A percentile compares a stretch with the other conserved stretches of the same genome.
Evolutionary conservation across 2,797 vertebrate species (phyloP).

Genomic region (Xyrichtys novacula): DNA sequence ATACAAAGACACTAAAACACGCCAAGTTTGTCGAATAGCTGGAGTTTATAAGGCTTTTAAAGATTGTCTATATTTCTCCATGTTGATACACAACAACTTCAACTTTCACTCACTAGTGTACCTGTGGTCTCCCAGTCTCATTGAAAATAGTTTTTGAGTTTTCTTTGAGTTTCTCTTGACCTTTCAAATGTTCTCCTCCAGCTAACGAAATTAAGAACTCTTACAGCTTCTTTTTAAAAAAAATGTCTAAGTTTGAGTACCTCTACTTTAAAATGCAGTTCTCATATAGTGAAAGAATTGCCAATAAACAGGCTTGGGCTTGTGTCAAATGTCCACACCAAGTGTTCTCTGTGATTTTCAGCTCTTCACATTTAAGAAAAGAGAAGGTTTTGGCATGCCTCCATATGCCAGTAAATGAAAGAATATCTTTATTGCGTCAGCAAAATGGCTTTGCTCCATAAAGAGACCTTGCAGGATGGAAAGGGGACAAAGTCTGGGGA

Average conservation of each 20-base stretch:
- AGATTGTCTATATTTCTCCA: too few relatives aligned
- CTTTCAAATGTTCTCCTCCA: too few relatives aligned
- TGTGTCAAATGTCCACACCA: slow-evolving; percentile 5
- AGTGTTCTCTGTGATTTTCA: slow-evolving; percentile 10
- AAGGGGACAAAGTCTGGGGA: slow-evolving; percentile 42
- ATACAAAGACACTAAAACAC: too few relatives aligned
- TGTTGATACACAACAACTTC: too few relatives aligned
- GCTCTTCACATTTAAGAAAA: slow-evolving; percentile 27
- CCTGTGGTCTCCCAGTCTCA: too few relatives aligned
- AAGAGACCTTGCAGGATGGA: slow-evolving; percentile 37
- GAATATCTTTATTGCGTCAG: slow-evolving; percentile 54
- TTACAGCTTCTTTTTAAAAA: too few relatives aligned
- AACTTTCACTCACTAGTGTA: too few relatives aligned
- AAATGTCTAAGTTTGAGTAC: slow-evolving; percentile 8
- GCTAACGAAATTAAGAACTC: too few relatives aligned
- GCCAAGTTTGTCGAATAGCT: too few relatives aligned
- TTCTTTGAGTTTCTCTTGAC: too few relatives aligned
- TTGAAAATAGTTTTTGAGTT: too few relatives aligned
- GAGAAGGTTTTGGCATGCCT: slow-evolving; percentile 38
- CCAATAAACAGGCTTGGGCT: not conserved
- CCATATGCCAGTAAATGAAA: slow-evolving; percentile 36
- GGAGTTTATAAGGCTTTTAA: too few relatives aligned
- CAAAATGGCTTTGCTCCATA: slow-evolving; percentile 34
- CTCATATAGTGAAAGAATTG: not conserved
- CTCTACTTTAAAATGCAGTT: not conserved